phyloP scores from a whole-genome alignment of 2,797 vertebrate species.

The Argya squamiceps region DNA sequence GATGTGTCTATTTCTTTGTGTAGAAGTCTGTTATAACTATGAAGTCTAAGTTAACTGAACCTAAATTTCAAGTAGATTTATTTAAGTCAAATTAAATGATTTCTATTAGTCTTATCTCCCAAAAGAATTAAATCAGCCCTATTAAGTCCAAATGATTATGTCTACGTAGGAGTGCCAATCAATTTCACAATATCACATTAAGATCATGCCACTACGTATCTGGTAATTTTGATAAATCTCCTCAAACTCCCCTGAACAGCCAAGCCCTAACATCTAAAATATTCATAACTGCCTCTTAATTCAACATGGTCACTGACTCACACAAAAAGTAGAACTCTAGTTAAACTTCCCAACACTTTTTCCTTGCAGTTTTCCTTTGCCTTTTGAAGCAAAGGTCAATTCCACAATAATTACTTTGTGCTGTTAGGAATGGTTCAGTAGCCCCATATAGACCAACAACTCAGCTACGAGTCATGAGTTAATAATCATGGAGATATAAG shows the following conservation, averaged over 20 bases:
- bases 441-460: not conserved
- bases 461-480: not conserved
- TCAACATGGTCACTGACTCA: not conserved
- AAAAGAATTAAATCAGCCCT: not conserved
- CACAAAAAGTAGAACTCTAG: not conserved
- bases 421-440: not conserved
- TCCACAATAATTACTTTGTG: not conserved
- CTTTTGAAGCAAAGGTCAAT: not conserved
- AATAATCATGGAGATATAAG: not conserved
- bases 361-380: not conserved
- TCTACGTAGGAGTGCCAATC: not conserved
- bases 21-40: not conserved
- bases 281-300: not conserved
- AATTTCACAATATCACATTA: not conserved
- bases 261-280: not conserved
- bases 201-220: not conserved
- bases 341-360: not conserved
- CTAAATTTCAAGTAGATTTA: not conserved
- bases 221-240: not conserved
- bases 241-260: not conserved
- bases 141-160: not conserved
- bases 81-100: not conserved
- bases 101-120: not conserved
- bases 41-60: not conserved
- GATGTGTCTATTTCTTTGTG: not conserved